A percentile compares a stretch with the other conserved stretches of the same genome.
Evolutionary conservation across 2,113 vertebrate species (phyloP).

Genomic region (Tichodroma muraria): DNA sequence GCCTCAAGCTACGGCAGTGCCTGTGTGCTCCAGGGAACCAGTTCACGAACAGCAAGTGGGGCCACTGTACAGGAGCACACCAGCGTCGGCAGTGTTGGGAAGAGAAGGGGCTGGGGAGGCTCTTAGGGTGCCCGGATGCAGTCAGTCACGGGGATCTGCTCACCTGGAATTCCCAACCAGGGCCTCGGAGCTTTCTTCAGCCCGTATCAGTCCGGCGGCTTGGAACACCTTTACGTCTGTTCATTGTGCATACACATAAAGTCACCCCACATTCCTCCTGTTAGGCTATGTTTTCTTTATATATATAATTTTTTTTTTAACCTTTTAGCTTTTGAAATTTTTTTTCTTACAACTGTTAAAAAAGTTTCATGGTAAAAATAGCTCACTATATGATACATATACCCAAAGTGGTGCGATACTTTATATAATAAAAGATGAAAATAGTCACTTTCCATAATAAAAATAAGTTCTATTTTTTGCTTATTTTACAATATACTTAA

Average conservation of each 20-base stretch:
- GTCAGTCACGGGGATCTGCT: neutral
- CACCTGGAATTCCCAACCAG: neutral
- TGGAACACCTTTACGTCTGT: slow-evolving; percentile 5
- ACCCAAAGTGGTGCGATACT: slow-evolving; percentile 81
- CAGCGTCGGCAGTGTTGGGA: neutral
- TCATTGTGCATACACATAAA: neutral
- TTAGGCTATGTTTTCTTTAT: slow-evolving; percentile 61
- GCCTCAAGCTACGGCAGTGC: slow-evolving; percentile 26
- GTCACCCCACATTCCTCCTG: slow-evolving; percentile 32
- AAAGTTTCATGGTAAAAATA: slow-evolving; percentile 90
- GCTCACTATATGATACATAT: slow-evolving; percentile 89
- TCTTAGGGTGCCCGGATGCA: neutral
- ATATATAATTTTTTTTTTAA: slow-evolving; percentile 46
- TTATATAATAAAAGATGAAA: slow-evolving; percentile 88
- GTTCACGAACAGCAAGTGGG: neutral
- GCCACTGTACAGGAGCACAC: slow-evolving; percentile 15
- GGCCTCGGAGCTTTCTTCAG: neutral
- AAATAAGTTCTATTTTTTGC: slow-evolving; percentile 99
- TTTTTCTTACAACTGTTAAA: slow-evolving; percentile 74
- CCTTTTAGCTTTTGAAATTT: slow-evolving; percentile 56
- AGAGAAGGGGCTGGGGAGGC: slow-evolving; percentile 16
- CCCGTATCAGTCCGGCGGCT: neutral
- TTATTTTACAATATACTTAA: slow-evolving; percentile 99
- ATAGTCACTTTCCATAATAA: slow-evolving; percentile 98
- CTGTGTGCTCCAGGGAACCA: slow-evolving; percentile 21